Evolutionary conservation across 2,888 invertebrate genomes (phyloP).

Genomic region (Mycalesis mineus): DNA sequence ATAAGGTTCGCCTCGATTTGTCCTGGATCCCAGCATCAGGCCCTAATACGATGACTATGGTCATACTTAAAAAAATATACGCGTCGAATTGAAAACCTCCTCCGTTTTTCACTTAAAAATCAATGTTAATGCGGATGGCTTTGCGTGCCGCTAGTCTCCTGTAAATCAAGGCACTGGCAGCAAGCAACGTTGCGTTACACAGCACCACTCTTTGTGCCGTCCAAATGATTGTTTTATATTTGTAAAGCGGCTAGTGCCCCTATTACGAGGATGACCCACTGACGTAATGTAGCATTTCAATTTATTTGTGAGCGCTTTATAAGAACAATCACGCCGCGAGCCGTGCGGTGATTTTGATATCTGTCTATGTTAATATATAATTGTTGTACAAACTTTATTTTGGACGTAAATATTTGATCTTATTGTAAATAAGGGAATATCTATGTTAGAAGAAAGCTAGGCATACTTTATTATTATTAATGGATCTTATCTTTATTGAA

Average conservation of each 20-base stretch:
- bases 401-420: background rate
- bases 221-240: slow-evolving; percentile 78
- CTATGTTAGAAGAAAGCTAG: background rate
- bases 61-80: too few relatives aligned
- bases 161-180: slow-evolving; percentile 30
- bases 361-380: background rate
- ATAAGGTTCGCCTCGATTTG: too few relatives aligned
- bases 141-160: background rate
- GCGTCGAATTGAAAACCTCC: too few relatives aligned
- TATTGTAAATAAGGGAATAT: background rate
- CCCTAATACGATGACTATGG: too few relatives aligned
- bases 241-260: slow-evolving; percentile 68
- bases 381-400: slow-evolving; percentile 1
- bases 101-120: too few relatives aligned
- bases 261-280: slow-evolving; percentile 44
- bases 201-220: slow-evolving; percentile 70
- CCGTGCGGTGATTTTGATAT: slow-evolving; percentile 9
- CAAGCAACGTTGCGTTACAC: slow-evolving; percentile 52
- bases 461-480: too few relatives aligned
- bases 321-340: slow-evolving; percentile 50
- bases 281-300: slow-evolving; percentile 72
- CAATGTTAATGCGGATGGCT: too few relatives aligned
- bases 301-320: slow-evolving; percentile 63
- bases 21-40: too few relatives aligned
- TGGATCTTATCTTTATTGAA: too few relatives aligned